These are phyloP conservation scores for Montipora capricornis DNA, from an alignment of 64 coral and sea anemone species.

Conservation along the genomic window DNA sequence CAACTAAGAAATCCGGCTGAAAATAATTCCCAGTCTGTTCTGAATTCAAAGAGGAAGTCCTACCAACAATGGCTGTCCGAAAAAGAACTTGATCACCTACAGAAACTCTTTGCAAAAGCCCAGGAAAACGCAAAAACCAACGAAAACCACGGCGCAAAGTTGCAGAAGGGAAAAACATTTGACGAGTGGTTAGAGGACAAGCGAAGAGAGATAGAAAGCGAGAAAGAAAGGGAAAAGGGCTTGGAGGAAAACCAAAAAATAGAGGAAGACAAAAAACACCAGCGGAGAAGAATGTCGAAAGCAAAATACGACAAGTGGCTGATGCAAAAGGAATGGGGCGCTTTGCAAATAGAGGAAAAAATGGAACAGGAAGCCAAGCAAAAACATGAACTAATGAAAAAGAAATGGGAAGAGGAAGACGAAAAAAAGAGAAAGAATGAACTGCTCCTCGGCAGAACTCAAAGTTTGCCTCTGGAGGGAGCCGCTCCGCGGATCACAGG, in stretches of 20 bases:
- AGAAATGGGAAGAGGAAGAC: slow-evolving; percentile 92
- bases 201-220: no score
- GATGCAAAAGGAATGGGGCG: slow-evolving; percentile 77
- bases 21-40: slow-evolving; percentile 2
- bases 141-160: slow-evolving; percentile 41
- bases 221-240: no score
- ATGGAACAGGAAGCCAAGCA: slow-evolving; percentile 63
- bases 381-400: slow-evolving; percentile 74
- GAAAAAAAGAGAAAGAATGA: slow-evolving; percentile 72
- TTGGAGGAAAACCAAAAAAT: slow-evolving; percentile 55
- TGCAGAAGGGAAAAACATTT: slow-evolving; percentile 84
- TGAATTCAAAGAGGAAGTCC: slow-evolving; percentile 52
- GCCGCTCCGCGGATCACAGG: background rate
- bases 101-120: slow-evolving; percentile 64
- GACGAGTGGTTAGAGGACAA: slow-evolving; percentile 93
- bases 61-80: slow-evolving; percentile 85
- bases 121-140: slow-evolving; percentile 73
- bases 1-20: no score
- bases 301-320: slow-evolving; percentile 81
- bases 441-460: slow-evolving; percentile 59
- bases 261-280: slow-evolving; percentile 65
- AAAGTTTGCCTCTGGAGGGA: slow-evolving; percentile 57
- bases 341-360: slow-evolving; percentile 80
- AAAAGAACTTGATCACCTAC: slow-evolving; percentile 77
- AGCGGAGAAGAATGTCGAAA: slow-evolving; percentile 79